Percentiles rank a stretch among this genome's conserved stretches.
These are phyloP conservation scores for Rhabdornis inornatus DNA, from an alignment of 2,113 vertebrate species.

Conservation along the genomic window DNA sequence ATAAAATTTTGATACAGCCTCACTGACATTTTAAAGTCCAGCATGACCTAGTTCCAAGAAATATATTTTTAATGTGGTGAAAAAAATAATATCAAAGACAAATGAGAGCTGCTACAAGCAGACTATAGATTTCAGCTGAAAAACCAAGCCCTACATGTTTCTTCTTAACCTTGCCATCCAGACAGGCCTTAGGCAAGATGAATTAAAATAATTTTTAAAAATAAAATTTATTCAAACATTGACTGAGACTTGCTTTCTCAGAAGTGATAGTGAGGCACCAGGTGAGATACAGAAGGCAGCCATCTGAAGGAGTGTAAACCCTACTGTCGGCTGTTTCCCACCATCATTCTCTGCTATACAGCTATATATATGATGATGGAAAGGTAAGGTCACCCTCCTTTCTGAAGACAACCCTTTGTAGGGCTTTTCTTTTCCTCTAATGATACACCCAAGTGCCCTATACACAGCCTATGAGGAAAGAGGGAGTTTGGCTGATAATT, in stretches of 20 bases:
- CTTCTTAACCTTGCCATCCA: background rate
- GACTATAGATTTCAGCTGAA: background rate
- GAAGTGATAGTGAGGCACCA: background rate
- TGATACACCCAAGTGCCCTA: background rate
- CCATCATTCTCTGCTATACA: background rate
- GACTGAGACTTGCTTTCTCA: background rate
- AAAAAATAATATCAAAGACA: background rate
- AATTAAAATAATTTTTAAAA: background rate
- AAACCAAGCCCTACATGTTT: background rate
- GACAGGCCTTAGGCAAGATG: background rate
- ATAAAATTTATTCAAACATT: background rate
- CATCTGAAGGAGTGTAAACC: background rate
- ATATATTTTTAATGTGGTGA: background rate
- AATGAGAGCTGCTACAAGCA: background rate
- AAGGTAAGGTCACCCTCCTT: background rate
- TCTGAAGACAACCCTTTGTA: background rate
- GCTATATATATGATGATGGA: background rate
- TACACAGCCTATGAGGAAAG: background rate
- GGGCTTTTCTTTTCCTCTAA: background rate
- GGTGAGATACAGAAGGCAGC: background rate
- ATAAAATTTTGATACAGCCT: background rate
- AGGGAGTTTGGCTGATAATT: background rate
- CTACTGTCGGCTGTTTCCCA: background rate
- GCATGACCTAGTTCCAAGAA: background rate
- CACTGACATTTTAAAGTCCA: background rate